Evolutionary conservation across 2,797 vertebrate species (phyloP), one percentile per base, ranked within the genome.

Genomic region (Rhyacichthys aspro): DNA sequence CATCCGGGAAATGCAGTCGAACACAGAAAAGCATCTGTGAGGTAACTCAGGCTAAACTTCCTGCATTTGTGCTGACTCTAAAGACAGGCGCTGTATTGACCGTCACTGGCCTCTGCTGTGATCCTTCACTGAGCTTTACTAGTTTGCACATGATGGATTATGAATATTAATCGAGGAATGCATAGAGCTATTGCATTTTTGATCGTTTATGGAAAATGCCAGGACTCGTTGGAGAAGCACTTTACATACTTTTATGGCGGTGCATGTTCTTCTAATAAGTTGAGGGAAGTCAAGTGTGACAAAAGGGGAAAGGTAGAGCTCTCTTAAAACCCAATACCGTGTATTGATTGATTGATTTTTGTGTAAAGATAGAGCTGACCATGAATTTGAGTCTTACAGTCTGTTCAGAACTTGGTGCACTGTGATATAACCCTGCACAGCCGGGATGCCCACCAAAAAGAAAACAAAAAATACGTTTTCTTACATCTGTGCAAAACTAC

Each of bases 161-260:
- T 52, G 49, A 52, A 52, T 52, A 52, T 52, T 52, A 52, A 52
- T 52, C 49, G 9, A 42, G 23, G 53, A 43, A 55, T 32, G 49
- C 34, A 38, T n/a, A 7, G 16, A 16, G 16, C 28, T 18, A 10
- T 33, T 23, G 49, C 17, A 38, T 38, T 52, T 52, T 52, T 38
- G 49, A 38, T 14, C 16, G 18, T 52, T 52, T 37, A 52, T 52
- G 34, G 34, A 37, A 52, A 52, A 52, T 16, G 34, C 36, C 8
- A 2, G 11, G 16, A 14, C 11, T 16, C 7, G 16, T 38, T 12
- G 34, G 17, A 38, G 3, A 52, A 8, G 49, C 33, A 18, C 33
- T 8, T 38, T 28, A 28, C 23, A 28, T 2, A 28, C 23, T 28
- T 52, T 52, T 18, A 52, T 18, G 16, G 33, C 33, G 10, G 4